Evolutionary conservation across 2,888 invertebrate genomes (phyloP), one percentile per base, ranked within the genome.

Genomic region (Drosophila borborema): DNA sequence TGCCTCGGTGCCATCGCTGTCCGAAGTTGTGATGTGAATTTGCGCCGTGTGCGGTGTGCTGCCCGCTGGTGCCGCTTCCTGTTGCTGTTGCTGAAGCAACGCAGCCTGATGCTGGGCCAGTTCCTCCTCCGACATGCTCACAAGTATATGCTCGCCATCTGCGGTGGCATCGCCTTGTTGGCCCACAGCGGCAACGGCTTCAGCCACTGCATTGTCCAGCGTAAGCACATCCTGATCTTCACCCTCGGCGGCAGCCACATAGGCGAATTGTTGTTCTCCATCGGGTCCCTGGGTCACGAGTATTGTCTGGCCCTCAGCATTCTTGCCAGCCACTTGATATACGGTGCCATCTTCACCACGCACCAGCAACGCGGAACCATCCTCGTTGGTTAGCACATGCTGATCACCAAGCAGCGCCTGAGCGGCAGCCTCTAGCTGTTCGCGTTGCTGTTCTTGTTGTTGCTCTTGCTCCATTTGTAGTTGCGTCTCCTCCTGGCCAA

Each of bases 311-410:
- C 96, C 96, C 51, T 96, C 96, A 77, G 96, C 96, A 81, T 96
- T 96, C 88, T 97, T 96, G n/a, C 97, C 96, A 1, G 96, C 95
- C 38, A 96, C 96, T 94, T 95, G 90, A 75, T 93, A 93, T n/a
- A 93, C 93, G 3, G 93, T 93, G 23, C 97, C 97, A 89, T 97
- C 97, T 82, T 97, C 97, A 0, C 97, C 97, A 0, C 97, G 95
- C 46, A 97, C 97, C 88, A 97, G 95, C 73, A 97, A 95, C 18
- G 97, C 95, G 31, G 95, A 94, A 58, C 95, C 95, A 82, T 95
- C 95, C 45, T 94, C 93, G 74, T 94, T 94, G 41, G 93, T 91
- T 14, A 93, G 83, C 58, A 93, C 86, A 78, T 93, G 93, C 65
- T 93, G 92, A 41, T 92, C 91, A 40, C 88, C 86, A 7, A 90